Conservation (phyloP, 1,140 invertebrate genomes). For the Spodoptera frugiperda region DNA sequence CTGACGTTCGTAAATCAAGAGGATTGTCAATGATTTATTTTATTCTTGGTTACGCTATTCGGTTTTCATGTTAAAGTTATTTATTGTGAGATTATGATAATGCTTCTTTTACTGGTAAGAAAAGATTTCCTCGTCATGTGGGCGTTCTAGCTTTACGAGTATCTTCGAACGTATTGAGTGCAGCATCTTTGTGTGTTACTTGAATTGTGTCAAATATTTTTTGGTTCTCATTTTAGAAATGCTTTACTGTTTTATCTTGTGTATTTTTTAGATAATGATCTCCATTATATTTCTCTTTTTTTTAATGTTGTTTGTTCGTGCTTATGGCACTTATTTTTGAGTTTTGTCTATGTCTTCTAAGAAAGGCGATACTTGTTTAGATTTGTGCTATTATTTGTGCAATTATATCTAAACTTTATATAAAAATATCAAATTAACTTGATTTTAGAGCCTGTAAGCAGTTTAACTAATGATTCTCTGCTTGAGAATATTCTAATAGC, state of each 20-base stretch:
- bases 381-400: no score
- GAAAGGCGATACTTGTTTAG: no score
- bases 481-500: neutral
- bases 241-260: no score
- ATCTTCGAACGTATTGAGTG: slow-evolving; percentile 33
- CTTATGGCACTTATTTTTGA: no score
- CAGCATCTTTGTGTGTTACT: neutral
- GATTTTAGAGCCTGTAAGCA: no score
- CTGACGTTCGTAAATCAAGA: slow-evolving; percentile 32
- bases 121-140: slow-evolving; percentile 28
- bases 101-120: slow-evolving; percentile 22
- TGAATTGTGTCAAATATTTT: slow-evolving; percentile 25
- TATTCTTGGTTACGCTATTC: slow-evolving; percentile 15
- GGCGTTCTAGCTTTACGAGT: slow-evolving; percentile 37
- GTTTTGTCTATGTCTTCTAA: no score
- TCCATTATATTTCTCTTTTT: neutral
- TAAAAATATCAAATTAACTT: no score
- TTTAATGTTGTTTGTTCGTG: no score
- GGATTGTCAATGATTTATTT: slow-evolving; percentile 34
- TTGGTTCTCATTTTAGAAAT: slow-evolving; percentile 9
- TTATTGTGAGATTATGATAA: slow-evolving; percentile 50
- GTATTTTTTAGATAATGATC: no score
- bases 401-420: no score
- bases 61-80: slow-evolving; percentile 45
- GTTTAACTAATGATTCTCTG: no score